Evolutionary conservation across 2,888 invertebrate genomes (phyloP).

Genomic region (Timema cristinae): DNA sequence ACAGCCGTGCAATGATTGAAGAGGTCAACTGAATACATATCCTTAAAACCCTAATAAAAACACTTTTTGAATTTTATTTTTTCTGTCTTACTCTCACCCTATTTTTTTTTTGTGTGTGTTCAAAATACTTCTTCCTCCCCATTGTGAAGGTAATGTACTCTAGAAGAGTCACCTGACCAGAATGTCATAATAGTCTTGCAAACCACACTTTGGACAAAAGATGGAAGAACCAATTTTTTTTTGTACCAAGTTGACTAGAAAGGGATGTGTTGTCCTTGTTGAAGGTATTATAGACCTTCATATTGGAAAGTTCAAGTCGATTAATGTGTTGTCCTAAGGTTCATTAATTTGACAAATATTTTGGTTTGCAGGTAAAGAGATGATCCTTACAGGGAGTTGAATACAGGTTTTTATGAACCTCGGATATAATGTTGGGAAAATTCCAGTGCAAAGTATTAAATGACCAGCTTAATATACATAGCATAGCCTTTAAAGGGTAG

Average conservation of each 20-base stretch:
- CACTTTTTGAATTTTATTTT: conserved; percentile 1
- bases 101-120: too few relatives aligned
- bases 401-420: too few relatives aligned
- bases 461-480: too few relatives aligned
- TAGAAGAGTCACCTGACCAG: conserved; percentile 16
- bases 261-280: too few relatives aligned
- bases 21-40: conserved; percentile 14
- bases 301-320: conserved; percentile 10
- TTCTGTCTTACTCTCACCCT: neutral
- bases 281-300: too few relatives aligned
- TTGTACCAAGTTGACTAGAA: too few relatives aligned
- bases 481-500: too few relatives aligned
- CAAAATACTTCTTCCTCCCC: neutral
- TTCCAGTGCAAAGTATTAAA: too few relatives aligned
- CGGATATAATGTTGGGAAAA: too few relatives aligned
- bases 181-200: neutral
- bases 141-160: neutral
- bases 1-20: conserved; percentile 20
- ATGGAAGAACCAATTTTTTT: too few relatives aligned
- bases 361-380: conserved; percentile 14
- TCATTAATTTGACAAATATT: conserved; percentile 31
- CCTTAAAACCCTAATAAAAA: conserved; percentile 7
- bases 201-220: neutral
- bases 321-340: conserved; percentile 29
- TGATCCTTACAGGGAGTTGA: too few relatives aligned